Percentiles rank a stretch among this genome's conserved stretches.
phyloP scores from a whole-genome alignment of 92 coral and sea anemone species.

The Ricordea florida region DNA sequence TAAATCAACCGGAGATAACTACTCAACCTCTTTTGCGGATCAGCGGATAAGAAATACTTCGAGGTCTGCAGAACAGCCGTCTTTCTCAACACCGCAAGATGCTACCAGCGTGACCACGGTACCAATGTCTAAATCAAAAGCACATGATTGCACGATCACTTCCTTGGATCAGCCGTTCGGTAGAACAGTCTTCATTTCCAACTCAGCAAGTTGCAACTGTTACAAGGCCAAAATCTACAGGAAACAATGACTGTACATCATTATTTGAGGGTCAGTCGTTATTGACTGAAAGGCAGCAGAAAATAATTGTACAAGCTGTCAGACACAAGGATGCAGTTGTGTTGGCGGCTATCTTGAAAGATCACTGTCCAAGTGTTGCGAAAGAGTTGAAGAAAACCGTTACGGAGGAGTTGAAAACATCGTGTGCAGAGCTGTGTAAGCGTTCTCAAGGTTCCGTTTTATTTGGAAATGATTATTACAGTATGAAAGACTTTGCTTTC shows the following conservation, averaged over 20 bases:
- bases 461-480: conserved; percentile 35
- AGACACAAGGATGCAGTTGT: conserved; percentile 46
- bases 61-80: background rate
- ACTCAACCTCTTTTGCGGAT: background rate
- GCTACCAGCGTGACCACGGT: background rate
- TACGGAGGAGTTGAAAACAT: conserved; percentile 4
- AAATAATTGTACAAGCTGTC: conserved; percentile 41
- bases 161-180: background rate
- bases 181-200: conserved; percentile 35
- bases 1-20: conserved; percentile 1
- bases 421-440: conserved; percentile 12
- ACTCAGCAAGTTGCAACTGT: conserved; percentile 36
- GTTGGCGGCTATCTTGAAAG: conserved; percentile 47
- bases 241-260: conserved; percentile 4
- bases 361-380: conserved; percentile 59
- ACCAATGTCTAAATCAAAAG: background rate
- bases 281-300: conserved; percentile 44
- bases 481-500: conserved; percentile 42
- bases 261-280: too few species aligned
- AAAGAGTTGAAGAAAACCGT: conserved; percentile 16
- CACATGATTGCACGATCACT: background rate
- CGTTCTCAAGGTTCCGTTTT: conserved; percentile 8
- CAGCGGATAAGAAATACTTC: background rate
- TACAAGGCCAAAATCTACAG: conserved; percentile 15
- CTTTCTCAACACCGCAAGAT: conserved; percentile 10